phyloP scores from a whole-genome alignment of 2,797 vertebrate species.

The Sandelia bainsii region DNA sequence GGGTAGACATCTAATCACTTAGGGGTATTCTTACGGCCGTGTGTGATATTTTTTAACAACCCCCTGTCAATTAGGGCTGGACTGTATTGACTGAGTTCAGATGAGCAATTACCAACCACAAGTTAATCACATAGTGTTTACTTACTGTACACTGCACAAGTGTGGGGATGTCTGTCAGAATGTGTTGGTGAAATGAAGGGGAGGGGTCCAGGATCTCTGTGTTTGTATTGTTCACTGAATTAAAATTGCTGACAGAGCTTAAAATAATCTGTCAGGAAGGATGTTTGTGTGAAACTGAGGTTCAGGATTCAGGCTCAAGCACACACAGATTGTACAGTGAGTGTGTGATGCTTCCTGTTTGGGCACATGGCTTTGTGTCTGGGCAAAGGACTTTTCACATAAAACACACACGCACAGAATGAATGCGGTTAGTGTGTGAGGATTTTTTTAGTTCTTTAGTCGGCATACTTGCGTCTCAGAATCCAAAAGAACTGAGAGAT shows the following conservation, averaged over 20 bases:
- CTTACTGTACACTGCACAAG: neutral
- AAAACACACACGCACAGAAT: slow-evolving; percentile 16
- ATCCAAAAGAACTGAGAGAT: slow-evolving; percentile 18
- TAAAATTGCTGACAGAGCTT: slow-evolving; percentile 69
- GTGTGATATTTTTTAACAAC: slow-evolving; percentile 47
- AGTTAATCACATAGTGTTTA: slow-evolving; percentile 40
- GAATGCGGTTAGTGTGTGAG: neutral
- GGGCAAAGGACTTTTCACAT: slow-evolving; percentile 48
- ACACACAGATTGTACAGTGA: slow-evolving; percentile 53
- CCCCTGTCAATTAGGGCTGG: slow-evolving; percentile 52
- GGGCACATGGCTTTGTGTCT: slow-evolving; percentile 54
- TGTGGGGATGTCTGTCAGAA: slow-evolving; percentile 29
- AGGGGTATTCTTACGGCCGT: neutral
- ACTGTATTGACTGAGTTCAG: slow-evolving; percentile 62
- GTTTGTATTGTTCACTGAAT: slow-evolving; percentile 40
- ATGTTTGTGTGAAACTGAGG: slow-evolving; percentile 77
- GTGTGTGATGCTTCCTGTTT: slow-evolving; percentile 75
- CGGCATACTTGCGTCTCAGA: slow-evolving; percentile 24
- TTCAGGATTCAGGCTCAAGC: slow-evolving; percentile 54
- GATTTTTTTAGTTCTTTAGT: slow-evolving; percentile 25
- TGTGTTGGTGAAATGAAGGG: slow-evolving; percentile 8
- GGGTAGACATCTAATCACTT: slow-evolving; percentile 63
- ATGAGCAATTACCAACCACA: slow-evolving; percentile 46
- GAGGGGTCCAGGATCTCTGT: slow-evolving; percentile 14
- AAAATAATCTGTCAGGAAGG: slow-evolving; percentile 80